Evolutionary conservation across 2,888 invertebrate genomes (phyloP), one percentile per base, ranked within the genome.

Genomic region (Microplitis manilae): DNA sequence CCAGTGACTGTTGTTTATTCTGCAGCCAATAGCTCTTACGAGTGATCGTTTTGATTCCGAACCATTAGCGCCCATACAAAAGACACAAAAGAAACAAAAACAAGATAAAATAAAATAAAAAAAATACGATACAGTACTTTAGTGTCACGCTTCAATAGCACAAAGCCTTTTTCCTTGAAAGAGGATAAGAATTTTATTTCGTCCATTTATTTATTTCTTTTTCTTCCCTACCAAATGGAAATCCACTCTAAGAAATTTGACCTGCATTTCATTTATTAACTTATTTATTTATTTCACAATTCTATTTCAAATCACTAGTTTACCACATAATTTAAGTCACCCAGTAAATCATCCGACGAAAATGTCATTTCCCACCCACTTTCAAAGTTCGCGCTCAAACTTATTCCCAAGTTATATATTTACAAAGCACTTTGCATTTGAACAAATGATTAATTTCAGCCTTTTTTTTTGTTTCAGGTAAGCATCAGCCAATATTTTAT

Each of bases 381-480:
- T 30, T 30, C 30, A 30, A 30, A 30, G 30, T 30, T 30, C 30
- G 30, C 30, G 30, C 30, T 2, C 30, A 30, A 30, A 30, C 30
- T 30, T 30, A 30, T 30, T 30, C 30, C 30, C 30, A 30, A 30
- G 30, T 30, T 30, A 30, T 30, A 30, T 30, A 30, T 30, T 30
- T 30, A 30, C 30, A 30, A 30, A 64, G 65, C 2, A 38, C 17
- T 62, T 30, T 30, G 30, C 30, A 40, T 39, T 13, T 39, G 38
- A 20, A 13, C 4, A 6, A 67, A 80, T 80, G 81, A 82, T 81
- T 80, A 78, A 81, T 81, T 80, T 79, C 75, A 38, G 61, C 38
- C 60, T 75, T 65, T 9, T 68, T 79, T 79, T 81, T 65, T 80
- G 81, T 81, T 81, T 8, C 79, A 82, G 81, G 82, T 82, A 80